Percentiles rank a stretch among this genome's conserved stretches.
These are phyloP conservation scores for Eupithecia abbreviata DNA, from an alignment of 2,888 invertebrate genomes.

Conservation along the genomic window DNA sequence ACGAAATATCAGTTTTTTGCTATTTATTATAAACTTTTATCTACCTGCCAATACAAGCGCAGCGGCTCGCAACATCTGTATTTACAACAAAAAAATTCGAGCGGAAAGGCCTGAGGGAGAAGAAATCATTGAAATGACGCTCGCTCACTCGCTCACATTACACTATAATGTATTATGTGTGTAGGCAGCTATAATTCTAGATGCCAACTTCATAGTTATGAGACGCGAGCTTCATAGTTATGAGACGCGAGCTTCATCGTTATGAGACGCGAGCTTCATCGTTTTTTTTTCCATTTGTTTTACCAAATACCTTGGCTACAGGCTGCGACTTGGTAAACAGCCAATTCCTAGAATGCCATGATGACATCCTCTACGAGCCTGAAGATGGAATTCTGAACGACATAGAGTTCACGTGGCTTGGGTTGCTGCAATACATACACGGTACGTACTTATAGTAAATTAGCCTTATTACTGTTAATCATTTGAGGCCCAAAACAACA, in stretches of 20 bases:
- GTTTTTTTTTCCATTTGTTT: not conserved
- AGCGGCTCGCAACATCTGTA: too few species aligned
- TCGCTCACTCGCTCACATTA: too few species aligned
- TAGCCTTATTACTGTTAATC: too few species aligned
- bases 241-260: not conserved
- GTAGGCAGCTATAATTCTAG: too few species aligned
- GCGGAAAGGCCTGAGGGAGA: too few species aligned
- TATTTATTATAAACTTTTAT: not conserved
- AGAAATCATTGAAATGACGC: too few species aligned
- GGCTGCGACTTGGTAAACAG: not conserved
- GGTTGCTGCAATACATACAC: slow-evolving; percentile 8
- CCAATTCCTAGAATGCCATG: slow-evolving; percentile 7
- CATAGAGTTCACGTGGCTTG: slow-evolving; percentile 7
- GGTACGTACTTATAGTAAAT: not conserved
- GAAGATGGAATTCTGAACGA: slow-evolving; percentile 6
- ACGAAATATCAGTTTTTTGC: not conserved
- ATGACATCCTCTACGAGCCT: slow-evolving; percentile 5
- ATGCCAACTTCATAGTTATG: too few species aligned
- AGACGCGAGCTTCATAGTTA: too few species aligned
- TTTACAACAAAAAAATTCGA: too few species aligned
- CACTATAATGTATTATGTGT: too few species aligned
- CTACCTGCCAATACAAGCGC: not conserved
- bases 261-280: too few species aligned
- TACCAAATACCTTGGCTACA: not conserved
- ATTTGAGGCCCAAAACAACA: too few species aligned